Conservation (phyloP, 2,888 invertebrate genomes). For the Rhingia rostrata region DNA sequence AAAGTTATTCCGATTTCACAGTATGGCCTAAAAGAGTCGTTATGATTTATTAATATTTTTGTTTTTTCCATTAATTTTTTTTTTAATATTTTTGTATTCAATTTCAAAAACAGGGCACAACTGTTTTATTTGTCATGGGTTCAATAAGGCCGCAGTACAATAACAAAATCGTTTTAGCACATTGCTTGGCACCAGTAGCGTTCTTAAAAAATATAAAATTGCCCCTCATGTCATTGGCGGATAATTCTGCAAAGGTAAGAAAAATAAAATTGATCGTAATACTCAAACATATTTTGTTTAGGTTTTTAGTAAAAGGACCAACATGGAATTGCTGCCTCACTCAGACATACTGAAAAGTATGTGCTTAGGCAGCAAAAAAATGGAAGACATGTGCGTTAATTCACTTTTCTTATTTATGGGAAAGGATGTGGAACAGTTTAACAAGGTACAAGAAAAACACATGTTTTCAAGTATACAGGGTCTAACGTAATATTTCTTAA, state of each 20-base stretch:
- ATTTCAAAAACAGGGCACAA: constrained; percentile 83
- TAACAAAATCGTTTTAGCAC: constrained; percentile 83
- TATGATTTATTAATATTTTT: too few relatives aligned
- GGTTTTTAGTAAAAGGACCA: constrained; percentile 73
- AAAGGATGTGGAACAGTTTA: constrained; percentile 81
- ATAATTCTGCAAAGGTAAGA: constrained; percentile 78
- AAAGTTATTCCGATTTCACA: too few relatives aligned
- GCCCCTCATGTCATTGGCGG: constrained; percentile 75
- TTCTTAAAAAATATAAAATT: constrained; percentile 81
- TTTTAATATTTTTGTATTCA: neutral
- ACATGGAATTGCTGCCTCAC: constrained; percentile 75
- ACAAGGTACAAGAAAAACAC: constrained; percentile 79
- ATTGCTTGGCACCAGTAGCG: constrained; percentile 84
- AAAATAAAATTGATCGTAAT: neutral
- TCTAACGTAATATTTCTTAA: neutral
- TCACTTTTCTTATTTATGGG: constrained; percentile 84
- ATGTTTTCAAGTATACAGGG: neutral
- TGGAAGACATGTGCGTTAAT: constrained; percentile 77
- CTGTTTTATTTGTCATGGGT: constrained; percentile 82
- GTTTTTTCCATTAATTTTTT: too few relatives aligned
- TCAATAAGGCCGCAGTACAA: constrained; percentile 84
- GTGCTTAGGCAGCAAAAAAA: constrained; percentile 72
- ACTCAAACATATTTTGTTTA: neutral
- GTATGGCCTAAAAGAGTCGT: too few relatives aligned
- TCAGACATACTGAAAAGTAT: constrained; percentile 5